Evolutionary conservation across 2,797 vertebrate species (phyloP), one percentile per base, ranked within the genome.

Genomic region (Pyrocephalus nanus): DNA sequence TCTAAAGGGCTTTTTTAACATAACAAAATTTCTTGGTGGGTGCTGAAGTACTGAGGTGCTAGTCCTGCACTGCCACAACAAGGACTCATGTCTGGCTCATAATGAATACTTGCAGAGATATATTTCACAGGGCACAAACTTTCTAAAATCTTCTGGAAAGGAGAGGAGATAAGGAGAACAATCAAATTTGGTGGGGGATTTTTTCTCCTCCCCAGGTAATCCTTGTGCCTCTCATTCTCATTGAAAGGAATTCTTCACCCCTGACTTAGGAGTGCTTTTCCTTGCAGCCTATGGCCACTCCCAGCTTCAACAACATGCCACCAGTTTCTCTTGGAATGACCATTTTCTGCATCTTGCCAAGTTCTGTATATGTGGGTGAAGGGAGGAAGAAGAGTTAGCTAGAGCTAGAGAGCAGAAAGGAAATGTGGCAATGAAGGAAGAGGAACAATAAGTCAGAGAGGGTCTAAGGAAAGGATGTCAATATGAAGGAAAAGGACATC

Each of bases 281-380:
- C 32, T 76, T 75, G 36, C n/a, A 85, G 60, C 55, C 40, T 64
- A n/a, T 54, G 82, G 76, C 50, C 6, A 3, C 78, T 93, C 89
- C 82, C 86, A 94, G 54, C 81, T 95, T 72, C 48, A 86, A 92
- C 60, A 27, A 91, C 66, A 87, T 16, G 72, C 43, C 83, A 96
- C 79, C 58, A 82, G 40, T 93, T 95, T 93, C 88, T 92, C 76
- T 75, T 61, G 42, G 58, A 95, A 93, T 93, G 38, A 91, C 87
- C 89, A 34, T 75, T 88, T 93, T 84, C 73, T 96, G 70, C 91
- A 91, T 71, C 51, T 70, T 95, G 82, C 64, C 79, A 90, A 83
- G 50, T 89, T 97, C 95, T 86, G 54, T 70, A 51, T 51, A 84
- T 53, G 71, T 77, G 29, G 70, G 71, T 78, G 72, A 89, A 95